Evolutionary conservation across 2,888 invertebrate species (phyloP).

Genomic region (Leucoptera coffeella): DNA sequence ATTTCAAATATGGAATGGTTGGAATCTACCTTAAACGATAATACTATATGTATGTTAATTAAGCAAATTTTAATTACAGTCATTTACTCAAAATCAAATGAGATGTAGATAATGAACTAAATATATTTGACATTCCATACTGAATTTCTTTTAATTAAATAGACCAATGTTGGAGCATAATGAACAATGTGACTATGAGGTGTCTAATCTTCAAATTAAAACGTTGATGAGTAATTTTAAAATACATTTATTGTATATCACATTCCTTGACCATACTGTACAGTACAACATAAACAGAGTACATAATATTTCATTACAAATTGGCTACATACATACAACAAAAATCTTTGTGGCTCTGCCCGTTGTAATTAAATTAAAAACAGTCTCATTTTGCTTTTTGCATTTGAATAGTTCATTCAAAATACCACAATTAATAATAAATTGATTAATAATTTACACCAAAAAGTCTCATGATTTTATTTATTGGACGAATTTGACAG

Average conservation of each 20-base stretch:
- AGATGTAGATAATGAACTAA: conserved; percentile 49
- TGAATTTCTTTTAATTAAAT: conserved; percentile 44
- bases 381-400: no score
- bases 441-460: no score
- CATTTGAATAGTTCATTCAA: conserved; percentile 17
- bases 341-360: no score
- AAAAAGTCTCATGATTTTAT: no score
- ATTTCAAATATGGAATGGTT: conserved; percentile 15
- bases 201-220: no score
- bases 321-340: conserved; percentile 40
- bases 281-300: no score
- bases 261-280: conserved; percentile 48
- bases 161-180: no score
- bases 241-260: conserved; percentile 39
- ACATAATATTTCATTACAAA: conserved; percentile 17
- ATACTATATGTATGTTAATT: conserved; percentile 22
- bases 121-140: conserved; percentile 54
- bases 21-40: conserved; percentile 10
- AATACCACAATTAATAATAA: neutral
- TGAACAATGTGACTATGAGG: no score
- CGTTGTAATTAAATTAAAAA: no score
- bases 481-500: no score
- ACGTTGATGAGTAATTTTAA: no score
- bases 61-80: conserved; percentile 38
- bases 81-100: conserved; percentile 36